Evolutionary conservation across 2,113 vertebrate genomes (phyloP), one percentile per base, ranked within the genome.

Genomic region (Carettochelys insculpta): DNA sequence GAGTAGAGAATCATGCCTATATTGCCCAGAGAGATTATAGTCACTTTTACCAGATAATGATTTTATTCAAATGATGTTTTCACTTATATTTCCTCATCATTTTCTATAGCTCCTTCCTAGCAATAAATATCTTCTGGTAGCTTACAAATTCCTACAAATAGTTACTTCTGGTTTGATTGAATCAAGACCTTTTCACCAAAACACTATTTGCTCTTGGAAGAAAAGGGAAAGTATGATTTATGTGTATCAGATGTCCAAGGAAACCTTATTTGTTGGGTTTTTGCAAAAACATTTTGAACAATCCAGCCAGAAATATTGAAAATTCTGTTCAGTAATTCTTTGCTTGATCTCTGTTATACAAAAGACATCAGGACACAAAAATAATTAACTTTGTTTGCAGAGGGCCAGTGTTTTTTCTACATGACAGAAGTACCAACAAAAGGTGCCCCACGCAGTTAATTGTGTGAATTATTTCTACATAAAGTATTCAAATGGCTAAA

Each of bases 381-480:
- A 71, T 85, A 94, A 96, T 96, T 97, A 98, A 96, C 94, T 93
- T 96, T 89, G 86, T 95, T 56, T 95, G 91, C 34, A 80, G 80
- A 96, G 92, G 94, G 91, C 97, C 95, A 96, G 16, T 90, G 81
- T 92, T 82, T 96, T 96, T 90, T 91, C 92, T 95, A 94, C 83
- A 90, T 34, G 83, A 92, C 77, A 92, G 77, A 90, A 92, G 68
- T 82, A 88, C 76, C 76, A 94, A 84, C 82, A 95, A 89, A 94
- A 96, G 96, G 82, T 93, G 76, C 83, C 56, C 94, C 61, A 93
- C 54, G 94, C 51, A 94, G 80, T 95, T 95, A 95, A 96, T 43
- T 89, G 84, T 91, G 90, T 78, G 88, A 84, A 75, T 77, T 93
- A 82, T 95, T 95, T 96, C 88, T 93, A 96, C 90, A 77, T 92